Evolutionary conservation across 2,888 invertebrate species (phyloP).

Genomic region (Nematopogon swammerdamellus): DNA sequence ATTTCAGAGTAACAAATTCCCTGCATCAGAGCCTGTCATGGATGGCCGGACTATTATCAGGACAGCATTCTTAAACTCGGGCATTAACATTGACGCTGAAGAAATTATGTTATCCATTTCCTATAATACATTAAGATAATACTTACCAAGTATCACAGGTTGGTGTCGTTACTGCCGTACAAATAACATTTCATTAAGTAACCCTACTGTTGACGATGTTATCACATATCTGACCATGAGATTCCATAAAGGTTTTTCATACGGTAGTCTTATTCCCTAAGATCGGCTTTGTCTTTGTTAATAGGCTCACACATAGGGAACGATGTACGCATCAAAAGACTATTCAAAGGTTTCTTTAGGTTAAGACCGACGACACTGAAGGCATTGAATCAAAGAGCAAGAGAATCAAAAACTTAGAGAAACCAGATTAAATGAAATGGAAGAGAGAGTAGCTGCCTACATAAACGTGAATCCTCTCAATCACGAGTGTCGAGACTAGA

Average conservation of each 20-base stretch:
- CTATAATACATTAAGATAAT: background rate
- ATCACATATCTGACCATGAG: background rate
- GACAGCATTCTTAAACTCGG: background rate
- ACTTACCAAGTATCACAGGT: background rate
- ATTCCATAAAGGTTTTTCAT: background rate
- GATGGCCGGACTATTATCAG: background rate
- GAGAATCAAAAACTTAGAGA: too few species aligned
- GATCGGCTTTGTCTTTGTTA: background rate
- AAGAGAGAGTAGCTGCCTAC: too few species aligned
- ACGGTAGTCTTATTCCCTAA: background rate
- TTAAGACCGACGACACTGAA: background rate
- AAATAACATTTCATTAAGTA: background rate
- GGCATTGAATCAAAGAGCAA: too few species aligned
- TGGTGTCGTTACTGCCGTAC: background rate
- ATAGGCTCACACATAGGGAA: background rate
- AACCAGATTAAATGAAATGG: too few species aligned
- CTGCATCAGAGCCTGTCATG: background rate
- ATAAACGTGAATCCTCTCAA: too few species aligned
- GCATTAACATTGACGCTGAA: background rate
- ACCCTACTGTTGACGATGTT: background rate
- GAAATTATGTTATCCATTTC: background rate
- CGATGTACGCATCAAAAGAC: background rate
- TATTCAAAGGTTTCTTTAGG: background rate
- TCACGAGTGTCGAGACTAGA: too few species aligned
- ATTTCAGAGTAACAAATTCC: background rate